Evolutionary conservation across 2,888 invertebrate genomes (phyloP).

Genomic region (Meiosimyza decipiens): DNA sequence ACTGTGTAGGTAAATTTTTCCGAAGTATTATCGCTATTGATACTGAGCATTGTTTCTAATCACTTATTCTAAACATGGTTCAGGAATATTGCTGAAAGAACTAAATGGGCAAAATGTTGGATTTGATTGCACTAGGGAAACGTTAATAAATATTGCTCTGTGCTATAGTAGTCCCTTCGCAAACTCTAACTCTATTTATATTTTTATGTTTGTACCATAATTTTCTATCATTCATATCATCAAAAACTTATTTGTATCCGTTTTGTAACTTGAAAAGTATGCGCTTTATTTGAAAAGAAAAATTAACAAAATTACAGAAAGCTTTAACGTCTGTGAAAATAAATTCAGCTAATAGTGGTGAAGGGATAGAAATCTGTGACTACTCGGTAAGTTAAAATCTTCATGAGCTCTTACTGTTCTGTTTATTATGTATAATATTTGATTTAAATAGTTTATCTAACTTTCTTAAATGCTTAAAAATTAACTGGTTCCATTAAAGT

Average conservation of each 20-base stretch:
- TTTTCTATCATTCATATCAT: constrained; percentile 27
- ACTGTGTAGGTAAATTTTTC: no score
- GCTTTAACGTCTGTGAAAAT: constrained; percentile 61
- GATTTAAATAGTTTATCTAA: background rate
- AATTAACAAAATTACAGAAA: constrained; percentile 61
- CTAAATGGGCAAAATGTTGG: no score
- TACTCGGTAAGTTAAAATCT: constrained; percentile 62
- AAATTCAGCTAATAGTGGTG: constrained; percentile 64
- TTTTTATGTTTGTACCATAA: constrained; percentile 29
- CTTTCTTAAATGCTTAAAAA: background rate
- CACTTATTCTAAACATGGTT: no score
- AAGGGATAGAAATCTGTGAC: constrained; percentile 66
- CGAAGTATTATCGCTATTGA: no score
- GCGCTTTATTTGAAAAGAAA: constrained; percentile 37
- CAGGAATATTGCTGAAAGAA: no score
- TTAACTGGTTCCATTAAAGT: background rate
- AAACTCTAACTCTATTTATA: constrained; percentile 26
- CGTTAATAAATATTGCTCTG: no score
- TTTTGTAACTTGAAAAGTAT: constrained; percentile 39
- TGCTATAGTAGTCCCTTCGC: no score
- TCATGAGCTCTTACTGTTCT: constrained; percentile 2
- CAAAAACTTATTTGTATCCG: constrained; percentile 31
- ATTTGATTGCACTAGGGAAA: no score
- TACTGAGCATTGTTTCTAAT: no score
- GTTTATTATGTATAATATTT: background rate